These are phyloP conservation scores for Microdon myrmicae DNA, from an alignment of 2,888 invertebrate genomes.

Conservation along the genomic window DNA sequence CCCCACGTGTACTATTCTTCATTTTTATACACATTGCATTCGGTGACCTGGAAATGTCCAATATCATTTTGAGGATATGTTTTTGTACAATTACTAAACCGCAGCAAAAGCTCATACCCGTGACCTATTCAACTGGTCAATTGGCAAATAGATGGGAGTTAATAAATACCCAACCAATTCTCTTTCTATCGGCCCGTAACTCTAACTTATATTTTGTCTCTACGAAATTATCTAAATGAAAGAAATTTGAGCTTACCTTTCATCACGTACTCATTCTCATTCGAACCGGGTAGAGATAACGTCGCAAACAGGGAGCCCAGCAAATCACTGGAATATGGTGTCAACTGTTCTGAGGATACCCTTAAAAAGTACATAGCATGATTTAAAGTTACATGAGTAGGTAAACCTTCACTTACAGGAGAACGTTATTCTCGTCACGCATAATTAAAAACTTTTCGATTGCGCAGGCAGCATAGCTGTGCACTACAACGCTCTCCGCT, in stretches of 20 bases:
- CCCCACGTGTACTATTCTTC: no score
- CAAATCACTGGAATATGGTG: conserved; percentile 75
- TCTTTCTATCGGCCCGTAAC: no score
- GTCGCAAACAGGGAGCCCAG: conserved; percentile 81
- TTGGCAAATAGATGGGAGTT: no score
- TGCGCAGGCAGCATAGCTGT: conserved; percentile 93
- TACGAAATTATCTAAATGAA: background rate
- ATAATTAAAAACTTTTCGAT: conserved; percentile 88
- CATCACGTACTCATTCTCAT: conserved; percentile 98
- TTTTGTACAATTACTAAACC: no score
- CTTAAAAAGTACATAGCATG: conserved; percentile 59
- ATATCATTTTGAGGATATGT: no score
- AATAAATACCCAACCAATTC: no score
- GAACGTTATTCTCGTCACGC: conserved; percentile 71
- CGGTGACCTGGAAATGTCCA: no score
- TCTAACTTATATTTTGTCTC: no score
- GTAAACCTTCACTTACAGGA: conserved; percentile 67
- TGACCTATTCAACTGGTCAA: no score
- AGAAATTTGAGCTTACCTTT: no score
- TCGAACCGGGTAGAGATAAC: conserved; percentile 77
- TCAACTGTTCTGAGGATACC: conserved; percentile 72
- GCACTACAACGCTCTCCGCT: conserved; percentile 85
- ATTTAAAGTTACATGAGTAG: background rate
- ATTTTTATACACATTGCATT: no score
- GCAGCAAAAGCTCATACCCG: no score